Conservation (phyloP, 1,140 invertebrate genomes). For the Pseudachorutes palmiensis region DNA sequence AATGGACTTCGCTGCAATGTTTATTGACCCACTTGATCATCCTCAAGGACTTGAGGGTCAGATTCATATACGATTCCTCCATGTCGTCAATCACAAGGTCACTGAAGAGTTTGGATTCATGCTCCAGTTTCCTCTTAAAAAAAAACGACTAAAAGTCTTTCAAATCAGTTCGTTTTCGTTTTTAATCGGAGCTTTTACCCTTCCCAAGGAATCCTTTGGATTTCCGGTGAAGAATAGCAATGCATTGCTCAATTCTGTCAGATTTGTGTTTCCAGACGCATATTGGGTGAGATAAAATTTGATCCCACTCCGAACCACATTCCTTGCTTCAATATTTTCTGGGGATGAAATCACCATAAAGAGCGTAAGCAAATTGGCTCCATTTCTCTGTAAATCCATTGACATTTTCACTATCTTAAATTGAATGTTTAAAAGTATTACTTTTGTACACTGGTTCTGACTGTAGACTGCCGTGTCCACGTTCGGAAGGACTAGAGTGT, state of each 20-base stretch:
- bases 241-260: no score
- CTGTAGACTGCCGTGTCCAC: no score
- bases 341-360: not conserved
- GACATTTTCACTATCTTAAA: no score
- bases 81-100: slow-evolving; percentile 45
- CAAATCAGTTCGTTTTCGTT: no score
- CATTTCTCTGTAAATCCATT: not conserved
- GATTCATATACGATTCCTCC: slow-evolving; percentile 44
- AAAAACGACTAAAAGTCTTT: not conserved
- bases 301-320: not conserved
- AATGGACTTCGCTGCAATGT: slow-evolving; percentile 40
- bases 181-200: no score
- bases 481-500: no score
- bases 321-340: not conserved
- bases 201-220: not conserved
- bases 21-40: slow-evolving; percentile 42
- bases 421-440: no score
- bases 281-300: not conserved
- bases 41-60: slow-evolving; percentile 45
- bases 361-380: not conserved
- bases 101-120: slow-evolving; percentile 19
- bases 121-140: not conserved
- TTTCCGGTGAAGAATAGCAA: not conserved
- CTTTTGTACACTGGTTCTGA: no score
- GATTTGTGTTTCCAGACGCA: not conserved